These are phyloP conservation scores for Spongilla lacustris DNA, from an alignment of 37 sponge, comb jelly and placozoan genomes.

Conservation along the genomic window DNA sequence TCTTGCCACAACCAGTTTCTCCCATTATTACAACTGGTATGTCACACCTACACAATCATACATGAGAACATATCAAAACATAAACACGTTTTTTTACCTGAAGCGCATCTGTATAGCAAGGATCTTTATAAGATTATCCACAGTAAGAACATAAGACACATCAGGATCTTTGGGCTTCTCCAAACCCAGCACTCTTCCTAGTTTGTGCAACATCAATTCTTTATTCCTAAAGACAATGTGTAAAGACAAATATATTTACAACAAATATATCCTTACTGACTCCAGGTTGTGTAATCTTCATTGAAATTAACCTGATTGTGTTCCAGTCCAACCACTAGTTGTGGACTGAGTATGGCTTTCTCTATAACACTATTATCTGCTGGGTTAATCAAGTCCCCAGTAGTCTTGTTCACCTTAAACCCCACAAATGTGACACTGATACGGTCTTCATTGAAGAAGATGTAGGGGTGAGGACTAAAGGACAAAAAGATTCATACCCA, in stretches of 20 bases:
- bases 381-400: constrained; percentile 45
- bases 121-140: constrained; percentile 73
- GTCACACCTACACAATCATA: constrained; percentile 61
- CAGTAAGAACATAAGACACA: constrained; percentile 57
- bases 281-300: constrained; percentile 56
- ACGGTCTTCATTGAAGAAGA: constrained; percentile 92
- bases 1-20: constrained; percentile 94
- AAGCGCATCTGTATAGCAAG: constrained; percentile 86
- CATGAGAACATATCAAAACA: neutral
- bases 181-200: constrained; percentile 38
- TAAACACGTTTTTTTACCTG: constrained; percentile 15
- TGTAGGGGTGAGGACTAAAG: constrained; percentile 87
- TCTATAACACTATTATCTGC: constrained; percentile 8
- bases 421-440: constrained; percentile 89
- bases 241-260: neutral
- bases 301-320: constrained; percentile 34
- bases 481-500: neutral
- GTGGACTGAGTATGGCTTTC: constrained; percentile 16
- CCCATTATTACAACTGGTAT: constrained; percentile 96
- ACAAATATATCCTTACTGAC: neutral
- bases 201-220: constrained; percentile 15
- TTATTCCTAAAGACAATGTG: neutral
- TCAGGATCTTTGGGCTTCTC: constrained; percentile 57
- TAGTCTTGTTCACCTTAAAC: constrained; percentile 43
- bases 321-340: constrained; percentile 32